phyloP scores from a whole-genome alignment of 2,797 vertebrate species.

The Spinus pinus region DNA sequence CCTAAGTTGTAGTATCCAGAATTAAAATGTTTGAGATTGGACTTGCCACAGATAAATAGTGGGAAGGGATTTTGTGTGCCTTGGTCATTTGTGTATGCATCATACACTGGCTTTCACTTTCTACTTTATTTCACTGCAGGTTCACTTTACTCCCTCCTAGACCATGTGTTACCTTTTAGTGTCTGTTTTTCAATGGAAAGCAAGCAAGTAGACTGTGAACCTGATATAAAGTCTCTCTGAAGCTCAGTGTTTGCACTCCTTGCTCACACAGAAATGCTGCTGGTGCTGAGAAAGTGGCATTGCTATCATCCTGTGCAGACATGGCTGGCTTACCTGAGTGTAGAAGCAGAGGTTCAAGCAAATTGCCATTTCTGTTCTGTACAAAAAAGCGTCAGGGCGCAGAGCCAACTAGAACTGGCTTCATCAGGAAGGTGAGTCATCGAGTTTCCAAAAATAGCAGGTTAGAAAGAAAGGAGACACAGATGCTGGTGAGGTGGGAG shows the following conservation, averaged over 20 bases:
- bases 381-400: neutral
- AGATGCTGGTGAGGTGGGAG: neutral
- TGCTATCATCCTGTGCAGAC: neutral
- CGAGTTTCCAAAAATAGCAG: neutral
- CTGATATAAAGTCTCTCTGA: neutral
- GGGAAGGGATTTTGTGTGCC: neutral
- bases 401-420: constrained; percentile 9
- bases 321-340: neutral
- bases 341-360: neutral
- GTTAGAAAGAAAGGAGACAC: neutral
- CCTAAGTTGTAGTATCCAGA: neutral
- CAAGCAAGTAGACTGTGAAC: neutral
- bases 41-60: neutral
- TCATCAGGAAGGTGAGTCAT: constrained; percentile 17
- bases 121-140: neutral
- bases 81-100: neutral
- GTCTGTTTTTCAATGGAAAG: neutral
- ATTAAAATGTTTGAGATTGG: neutral
- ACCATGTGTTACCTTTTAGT: neutral
- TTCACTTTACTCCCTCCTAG: neutral
- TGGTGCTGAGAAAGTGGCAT: neutral
- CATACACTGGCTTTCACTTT: neutral
- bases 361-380: neutral
- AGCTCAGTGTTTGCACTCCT: neutral
- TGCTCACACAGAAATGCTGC: neutral